phyloP scores from a whole-genome alignment of 2,797 vertebrate genomes.

The Pipistrellus pygmaeus region DNA sequence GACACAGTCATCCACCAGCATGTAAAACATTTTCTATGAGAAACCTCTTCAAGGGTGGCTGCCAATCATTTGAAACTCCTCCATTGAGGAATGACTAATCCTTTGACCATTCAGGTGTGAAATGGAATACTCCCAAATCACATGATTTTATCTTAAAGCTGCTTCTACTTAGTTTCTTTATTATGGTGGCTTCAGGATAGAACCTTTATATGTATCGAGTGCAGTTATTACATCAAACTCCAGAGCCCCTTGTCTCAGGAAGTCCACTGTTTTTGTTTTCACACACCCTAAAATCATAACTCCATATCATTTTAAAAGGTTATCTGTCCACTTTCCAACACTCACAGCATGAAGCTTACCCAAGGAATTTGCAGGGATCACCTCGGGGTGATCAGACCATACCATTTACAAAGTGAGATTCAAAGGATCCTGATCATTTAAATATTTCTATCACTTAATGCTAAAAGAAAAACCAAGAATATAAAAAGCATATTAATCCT shows the following conservation, averaged over 20 bases:
- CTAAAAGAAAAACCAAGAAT: neutral
- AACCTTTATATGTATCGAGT: neutral
- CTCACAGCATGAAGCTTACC: neutral
- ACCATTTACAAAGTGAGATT: neutral
- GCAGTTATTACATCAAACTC: neutral
- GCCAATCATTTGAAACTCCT: conserved; percentile 36
- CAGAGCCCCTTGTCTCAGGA: neutral
- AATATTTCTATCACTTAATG: neutral
- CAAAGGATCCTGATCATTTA: neutral
- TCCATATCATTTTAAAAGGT: neutral
- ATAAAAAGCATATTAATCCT: neutral
- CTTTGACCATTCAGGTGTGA: conserved; percentile 46
- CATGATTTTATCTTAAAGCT: conserved; percentile 15
- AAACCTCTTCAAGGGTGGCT: conserved; percentile 11
- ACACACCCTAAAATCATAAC: neutral
- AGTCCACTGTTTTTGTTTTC: neutral
- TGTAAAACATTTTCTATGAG: conserved; percentile 24
- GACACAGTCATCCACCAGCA: conserved; percentile 26
- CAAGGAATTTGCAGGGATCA: neutral
- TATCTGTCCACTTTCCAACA: neutral
- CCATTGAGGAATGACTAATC: neutral
- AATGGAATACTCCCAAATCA: neutral
- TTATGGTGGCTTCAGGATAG: neutral
- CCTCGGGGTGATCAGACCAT: neutral
- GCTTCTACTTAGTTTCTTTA: neutral